These are phyloP conservation scores for Lottia scabra DNA, from an alignment of 2,888 invertebrate species.

Conservation along the genomic window DNA sequence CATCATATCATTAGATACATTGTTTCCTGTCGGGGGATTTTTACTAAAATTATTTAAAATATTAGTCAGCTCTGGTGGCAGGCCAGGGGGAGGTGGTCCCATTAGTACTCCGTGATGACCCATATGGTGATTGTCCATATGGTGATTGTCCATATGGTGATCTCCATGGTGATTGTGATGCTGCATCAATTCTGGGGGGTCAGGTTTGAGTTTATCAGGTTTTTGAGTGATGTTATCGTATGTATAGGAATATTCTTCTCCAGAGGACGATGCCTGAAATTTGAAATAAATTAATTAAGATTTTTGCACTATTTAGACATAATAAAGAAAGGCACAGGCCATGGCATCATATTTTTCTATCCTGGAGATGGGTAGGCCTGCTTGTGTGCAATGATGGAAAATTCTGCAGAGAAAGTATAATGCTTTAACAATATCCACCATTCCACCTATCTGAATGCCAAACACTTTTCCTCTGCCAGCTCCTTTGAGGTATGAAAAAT, in stretches of 20 bases:
- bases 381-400: no score
- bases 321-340: no score
- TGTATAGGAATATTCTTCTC: background rate
- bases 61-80: conserved; percentile 57
- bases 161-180: background rate
- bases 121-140: background rate
- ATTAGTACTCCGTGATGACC: conserved; percentile 3
- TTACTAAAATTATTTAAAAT: conserved; percentile 51
- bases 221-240: conserved; percentile 9
- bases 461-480: no score
- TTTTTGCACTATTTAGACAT: no score
- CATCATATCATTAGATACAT: conserved; percentile 33
- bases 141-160: no score
- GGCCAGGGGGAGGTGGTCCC: conserved; percentile 12
- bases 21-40: conserved; percentile 29
- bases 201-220: conserved; percentile 5
- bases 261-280: background rate
- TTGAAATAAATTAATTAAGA: no score
- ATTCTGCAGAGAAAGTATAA: no score
- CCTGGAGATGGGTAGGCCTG: no score
- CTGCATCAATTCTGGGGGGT: background rate
- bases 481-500: no score
- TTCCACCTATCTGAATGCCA: no score
- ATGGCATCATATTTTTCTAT: no score
- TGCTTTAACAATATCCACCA: no score